Base-by-base conservation (phyloP, 2,797 vertebrate species). In the Phrynocephalus vlangalii region DNA sequence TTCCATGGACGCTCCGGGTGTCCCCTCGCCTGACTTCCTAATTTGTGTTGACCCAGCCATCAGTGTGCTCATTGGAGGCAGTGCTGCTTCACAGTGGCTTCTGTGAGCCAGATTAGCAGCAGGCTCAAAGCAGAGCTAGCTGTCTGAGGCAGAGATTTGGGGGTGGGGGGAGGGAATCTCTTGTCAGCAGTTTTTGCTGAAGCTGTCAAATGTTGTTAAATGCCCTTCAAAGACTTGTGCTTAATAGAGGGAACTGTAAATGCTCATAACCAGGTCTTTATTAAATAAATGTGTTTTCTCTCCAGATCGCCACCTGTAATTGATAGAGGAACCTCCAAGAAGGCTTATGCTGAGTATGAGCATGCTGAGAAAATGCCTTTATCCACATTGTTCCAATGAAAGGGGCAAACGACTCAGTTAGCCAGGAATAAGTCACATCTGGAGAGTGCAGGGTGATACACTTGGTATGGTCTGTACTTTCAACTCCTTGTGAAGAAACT, bases 201-300 rank as follows among this genome's bases (percentile, higher is more conserved):
- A 82, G 63, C n/a, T 52, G 60, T 52, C 60, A 82, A 77, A 33
- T 7, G 38, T 52, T 33, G 20, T 82, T 75, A 66, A 72, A 72
- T 71, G 33, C 28, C 50, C 16, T 72, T 63, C 26, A 72, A 50
- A 73, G 2, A 13, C 18, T 78, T 68, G 68, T 48, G 33, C 24
- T 66, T 20, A 85, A 85, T 85, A 48, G 5, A 85, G 72, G 9
- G 28, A 20, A 84, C 28, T 30, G 16, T 76, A 85, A 85, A 68
- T 7, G 33, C 44, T 28, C 24, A 38, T 60, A 85, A 24, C 33
- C n/a, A 33, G 26, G 48, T 13, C n/a, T 79, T 68, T 71, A 28
- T 86, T 79, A 86, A 86, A 79, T 86, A 38, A 70, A 70, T 70
- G 5, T 4, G 50, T 68, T 86, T 56, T 79, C 28, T 8, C 48